Evolutionary conservation across 2,797 vertebrate species (phyloP).

Genomic region (Notolepis coatsorum): DNA sequence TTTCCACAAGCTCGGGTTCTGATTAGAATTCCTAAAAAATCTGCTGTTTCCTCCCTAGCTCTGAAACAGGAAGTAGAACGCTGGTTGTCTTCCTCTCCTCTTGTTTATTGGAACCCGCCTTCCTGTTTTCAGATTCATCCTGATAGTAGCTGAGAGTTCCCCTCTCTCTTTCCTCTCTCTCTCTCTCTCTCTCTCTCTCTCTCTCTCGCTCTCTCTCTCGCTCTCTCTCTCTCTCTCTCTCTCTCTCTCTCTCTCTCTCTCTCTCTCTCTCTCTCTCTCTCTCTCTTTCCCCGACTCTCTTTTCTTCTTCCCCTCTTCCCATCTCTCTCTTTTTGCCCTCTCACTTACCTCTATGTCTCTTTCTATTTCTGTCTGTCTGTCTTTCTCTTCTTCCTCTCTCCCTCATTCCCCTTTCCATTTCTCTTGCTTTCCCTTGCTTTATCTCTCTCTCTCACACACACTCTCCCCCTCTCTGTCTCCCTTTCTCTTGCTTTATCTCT

Average conservation of each 20-base stretch:
- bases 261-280: not conserved
- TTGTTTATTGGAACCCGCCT: slow-evolving; percentile 82
- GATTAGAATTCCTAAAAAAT: slow-evolving; percentile 84
- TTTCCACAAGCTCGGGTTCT: slow-evolving; percentile 34
- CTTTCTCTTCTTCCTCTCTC: slow-evolving; percentile 11
- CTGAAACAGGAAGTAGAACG: slow-evolving; percentile 79
- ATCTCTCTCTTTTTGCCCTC: not conserved
- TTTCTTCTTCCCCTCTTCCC: not conserved
- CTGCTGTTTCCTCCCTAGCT: slow-evolving; percentile 76
- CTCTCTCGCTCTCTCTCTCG: too few relatives aligned
- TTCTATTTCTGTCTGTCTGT: not conserved
- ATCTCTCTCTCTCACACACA: slow-evolving; percentile 40
- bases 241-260: not conserved
- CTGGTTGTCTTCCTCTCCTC: slow-evolving; percentile 71
- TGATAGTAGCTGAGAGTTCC: slow-evolving; percentile 70
- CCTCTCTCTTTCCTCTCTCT: not conserved
- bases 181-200: not conserved
- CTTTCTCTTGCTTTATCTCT: not conserved
- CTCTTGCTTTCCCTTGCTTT: too few relatives aligned
- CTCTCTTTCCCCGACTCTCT: too few relatives aligned
- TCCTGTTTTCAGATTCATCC: slow-evolving; percentile 85
- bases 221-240: not conserved
- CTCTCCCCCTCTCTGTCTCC: not conserved
- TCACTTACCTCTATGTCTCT: slow-evolving; percentile 35
- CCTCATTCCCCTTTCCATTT: slow-evolving; percentile 26